Percentiles rank a stretch among this genome's conserved stretches.
Conservation (phyloP, 2,888 invertebrate species). For the Troides aeacus region DNA sequence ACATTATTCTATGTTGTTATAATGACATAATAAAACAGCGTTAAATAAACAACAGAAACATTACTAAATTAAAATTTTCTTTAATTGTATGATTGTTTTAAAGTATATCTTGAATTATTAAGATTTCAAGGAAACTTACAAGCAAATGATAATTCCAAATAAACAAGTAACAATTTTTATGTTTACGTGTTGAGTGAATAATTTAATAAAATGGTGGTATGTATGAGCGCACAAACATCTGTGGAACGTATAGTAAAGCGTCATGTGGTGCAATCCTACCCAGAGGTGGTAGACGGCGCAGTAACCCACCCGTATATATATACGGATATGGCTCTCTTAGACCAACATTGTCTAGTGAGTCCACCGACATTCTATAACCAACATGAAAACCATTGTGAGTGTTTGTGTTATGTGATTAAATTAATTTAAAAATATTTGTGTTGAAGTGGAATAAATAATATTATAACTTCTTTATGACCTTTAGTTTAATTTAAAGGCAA, state of each 20-base stretch:
- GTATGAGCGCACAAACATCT: slow-evolving; percentile 59
- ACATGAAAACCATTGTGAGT: slow-evolving; percentile 77
- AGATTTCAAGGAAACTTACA: neutral
- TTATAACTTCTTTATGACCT: neutral
- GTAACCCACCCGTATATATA: slow-evolving; percentile 66
- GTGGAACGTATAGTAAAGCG: slow-evolving; percentile 66
- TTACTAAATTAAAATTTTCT: too few species aligned
- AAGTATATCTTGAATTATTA: too few species aligned
- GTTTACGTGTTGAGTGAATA: too few species aligned
- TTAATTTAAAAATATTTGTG: slow-evolving; percentile 30
- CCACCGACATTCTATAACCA: slow-evolving; percentile 65
- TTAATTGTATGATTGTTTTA: too few species aligned
- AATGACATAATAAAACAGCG: too few species aligned
- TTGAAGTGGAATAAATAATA: slow-evolving; percentile 5
- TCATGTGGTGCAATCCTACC: slow-evolving; percentile 68
- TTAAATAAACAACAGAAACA: too few species aligned
- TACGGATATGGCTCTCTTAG: slow-evolving; percentile 68
- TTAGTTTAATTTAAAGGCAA: neutral
- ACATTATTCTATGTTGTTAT: too few species aligned
- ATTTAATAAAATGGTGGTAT: slow-evolving; percentile 22
- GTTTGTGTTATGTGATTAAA: slow-evolving; percentile 49
- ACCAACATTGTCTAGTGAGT: slow-evolving; percentile 73
- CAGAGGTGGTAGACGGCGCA: slow-evolving; percentile 67
- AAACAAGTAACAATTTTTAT: too few species aligned
- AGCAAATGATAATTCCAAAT: neutral